A percentile compares a stretch with the other conserved stretches of the same genome.
Conservation (phyloP, 2,888 invertebrate species). For the Allophyes oxyacanthae region DNA sequence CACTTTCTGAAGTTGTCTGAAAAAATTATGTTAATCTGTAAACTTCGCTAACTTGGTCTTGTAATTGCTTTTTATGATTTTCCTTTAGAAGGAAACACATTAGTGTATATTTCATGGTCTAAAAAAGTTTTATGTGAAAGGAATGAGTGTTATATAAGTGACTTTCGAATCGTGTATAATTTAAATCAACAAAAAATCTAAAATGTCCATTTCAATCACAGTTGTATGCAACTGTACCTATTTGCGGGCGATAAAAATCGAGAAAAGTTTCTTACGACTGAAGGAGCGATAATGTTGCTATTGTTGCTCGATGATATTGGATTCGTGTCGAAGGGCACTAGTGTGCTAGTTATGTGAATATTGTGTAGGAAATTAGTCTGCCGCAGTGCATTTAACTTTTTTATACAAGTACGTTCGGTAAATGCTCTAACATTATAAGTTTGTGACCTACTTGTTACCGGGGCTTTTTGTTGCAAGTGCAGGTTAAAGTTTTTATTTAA, state of each 20-base stretch:
- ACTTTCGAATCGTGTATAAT: background rate
- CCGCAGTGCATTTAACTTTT: conserved; percentile 50
- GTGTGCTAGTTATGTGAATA: conserved; percentile 24
- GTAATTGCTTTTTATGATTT: conserved; percentile 32
- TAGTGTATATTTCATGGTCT: no score
- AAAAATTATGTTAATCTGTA: conserved; percentile 35
- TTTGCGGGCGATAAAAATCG: conserved; percentile 31
- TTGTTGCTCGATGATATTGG: conserved; percentile 39
- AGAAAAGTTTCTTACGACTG: conserved; percentile 34
- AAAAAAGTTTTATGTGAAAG: no score
- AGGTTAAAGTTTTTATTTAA: conserved; percentile 25
- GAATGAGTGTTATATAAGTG: no score
- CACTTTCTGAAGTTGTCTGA: conserved; percentile 15
- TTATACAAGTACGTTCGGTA: conserved; percentile 21
- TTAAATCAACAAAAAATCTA: background rate
- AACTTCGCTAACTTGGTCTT: conserved; percentile 24
- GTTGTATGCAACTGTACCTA: conserved; percentile 30
- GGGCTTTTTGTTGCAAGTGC: conserved; percentile 9
- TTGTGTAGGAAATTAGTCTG: conserved; percentile 36
- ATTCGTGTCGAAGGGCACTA: conserved; percentile 9
- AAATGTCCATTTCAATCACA: background rate
- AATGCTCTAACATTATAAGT: conserved; percentile 39
- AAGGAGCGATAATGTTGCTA: conserved; percentile 43
- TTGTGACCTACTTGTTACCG: conserved; percentile 52
- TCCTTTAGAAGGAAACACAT: background rate